These are phyloP conservation scores for Fulica atra DNA, from an alignment of 2,113 vertebrate genomes.

Conservation along the genomic window DNA sequence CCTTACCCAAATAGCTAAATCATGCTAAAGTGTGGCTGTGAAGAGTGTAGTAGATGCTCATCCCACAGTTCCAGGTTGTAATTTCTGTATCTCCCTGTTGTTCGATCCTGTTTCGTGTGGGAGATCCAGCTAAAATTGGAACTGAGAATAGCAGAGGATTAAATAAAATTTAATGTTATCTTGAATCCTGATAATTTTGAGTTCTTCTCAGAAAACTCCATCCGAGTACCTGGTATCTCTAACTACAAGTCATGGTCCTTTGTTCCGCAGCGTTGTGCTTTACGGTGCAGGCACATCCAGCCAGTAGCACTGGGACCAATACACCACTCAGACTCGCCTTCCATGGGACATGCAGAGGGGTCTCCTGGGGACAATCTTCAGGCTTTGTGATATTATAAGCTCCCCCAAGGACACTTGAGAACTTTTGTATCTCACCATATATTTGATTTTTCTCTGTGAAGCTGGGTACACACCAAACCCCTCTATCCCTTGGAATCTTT, in stretches of 20 bases:
- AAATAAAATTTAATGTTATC: background rate
- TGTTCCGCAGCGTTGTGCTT: background rate
- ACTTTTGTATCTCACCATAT: background rate
- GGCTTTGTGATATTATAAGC: background rate
- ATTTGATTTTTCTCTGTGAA: background rate
- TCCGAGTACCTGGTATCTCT: background rate
- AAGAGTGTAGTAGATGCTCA: background rate
- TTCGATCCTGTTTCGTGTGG: background rate
- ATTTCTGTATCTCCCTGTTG: background rate
- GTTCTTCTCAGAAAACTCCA: background rate
- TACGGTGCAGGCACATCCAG: background rate
- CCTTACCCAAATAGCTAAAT: background rate
- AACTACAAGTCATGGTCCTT: background rate
- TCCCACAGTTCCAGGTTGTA: background rate
- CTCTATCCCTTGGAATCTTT: background rate
- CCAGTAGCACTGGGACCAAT: background rate
- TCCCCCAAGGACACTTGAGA: background rate
- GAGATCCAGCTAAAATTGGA: background rate
- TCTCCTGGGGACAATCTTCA: background rate
- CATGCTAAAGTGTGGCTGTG: accelerated
- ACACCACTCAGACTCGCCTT: background rate
- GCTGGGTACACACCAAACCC: background rate
- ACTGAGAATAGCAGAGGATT: background rate
- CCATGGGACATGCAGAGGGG: background rate
- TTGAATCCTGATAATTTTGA: background rate